These are phyloP conservation scores for Conus betulinus DNA, from an alignment of 1,140 invertebrate genomes.

Conservation along the genomic window DNA sequence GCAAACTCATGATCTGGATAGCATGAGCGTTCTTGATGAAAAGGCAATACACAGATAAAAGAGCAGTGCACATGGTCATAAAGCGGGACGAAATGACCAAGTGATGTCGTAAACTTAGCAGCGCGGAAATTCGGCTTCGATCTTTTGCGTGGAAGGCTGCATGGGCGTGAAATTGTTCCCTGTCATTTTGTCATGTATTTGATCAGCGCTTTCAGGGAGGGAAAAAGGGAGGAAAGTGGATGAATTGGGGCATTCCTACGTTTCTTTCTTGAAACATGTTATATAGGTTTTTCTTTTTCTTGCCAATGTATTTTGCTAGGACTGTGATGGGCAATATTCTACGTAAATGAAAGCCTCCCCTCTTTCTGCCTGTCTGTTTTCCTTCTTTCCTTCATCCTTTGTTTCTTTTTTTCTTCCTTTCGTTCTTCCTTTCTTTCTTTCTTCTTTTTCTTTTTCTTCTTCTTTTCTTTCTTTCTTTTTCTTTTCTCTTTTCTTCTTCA, in stretches of 20 bases:
- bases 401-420: no score
- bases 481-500: background rate
- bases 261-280: background rate
- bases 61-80: background rate
- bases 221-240: no score
- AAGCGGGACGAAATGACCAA: background rate
- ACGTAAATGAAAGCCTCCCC: background rate
- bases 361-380: background rate
- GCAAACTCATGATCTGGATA: no score
- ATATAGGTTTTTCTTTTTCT: background rate
- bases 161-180: background rate
- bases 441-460: no score
- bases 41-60: background rate
- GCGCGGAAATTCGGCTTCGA: background rate
- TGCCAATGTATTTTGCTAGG: background rate
- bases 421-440: no score
- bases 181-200: background rate
- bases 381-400: no score
- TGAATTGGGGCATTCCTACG: background rate
- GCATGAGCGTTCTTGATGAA: background rate
- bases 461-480: no score
- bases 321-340: background rate
- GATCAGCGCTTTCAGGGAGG: background rate
- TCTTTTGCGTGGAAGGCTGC: background rate
- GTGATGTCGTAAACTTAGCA: background rate